Evolutionary conservation across 2,888 invertebrate genomes (phyloP).

Genomic region (Mechanitis messenoides): DNA sequence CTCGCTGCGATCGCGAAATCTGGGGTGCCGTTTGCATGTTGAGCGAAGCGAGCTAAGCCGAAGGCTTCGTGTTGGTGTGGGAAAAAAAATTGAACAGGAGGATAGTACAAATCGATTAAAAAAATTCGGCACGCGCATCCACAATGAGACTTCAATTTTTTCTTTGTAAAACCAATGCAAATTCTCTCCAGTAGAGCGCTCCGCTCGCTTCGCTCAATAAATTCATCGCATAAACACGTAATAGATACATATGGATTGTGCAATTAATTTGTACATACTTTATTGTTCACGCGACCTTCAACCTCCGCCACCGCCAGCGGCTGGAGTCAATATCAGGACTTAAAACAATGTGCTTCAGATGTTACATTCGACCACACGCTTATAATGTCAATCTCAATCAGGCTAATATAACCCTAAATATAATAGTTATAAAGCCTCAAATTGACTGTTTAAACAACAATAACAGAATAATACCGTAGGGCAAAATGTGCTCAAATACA

Average conservation of each 20-base stretch:
- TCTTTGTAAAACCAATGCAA: no score
- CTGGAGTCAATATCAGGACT: conserved; percentile 22
- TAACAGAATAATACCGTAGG: conserved; percentile 6
- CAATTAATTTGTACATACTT: conserved; percentile 23
- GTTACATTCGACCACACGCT: conserved; percentile 12
- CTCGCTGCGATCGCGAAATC: no score
- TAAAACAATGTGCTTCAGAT: conserved; percentile 20
- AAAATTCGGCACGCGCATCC: no score
- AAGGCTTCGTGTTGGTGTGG: no score
- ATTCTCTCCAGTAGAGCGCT: no score
- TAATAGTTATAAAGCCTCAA: neutral
- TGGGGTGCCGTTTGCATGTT: no score
- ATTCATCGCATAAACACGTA: conserved; percentile 15
- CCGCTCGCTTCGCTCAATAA: conserved; percentile 12
- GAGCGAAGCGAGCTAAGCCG: no score
- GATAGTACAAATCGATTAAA: no score
- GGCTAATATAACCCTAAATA: conserved; percentile 3
- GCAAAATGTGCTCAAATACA: conserved; percentile 14
- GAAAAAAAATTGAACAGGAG: no score
- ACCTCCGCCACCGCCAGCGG: conserved; percentile 21
- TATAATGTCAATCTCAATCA: conserved; percentile 5
- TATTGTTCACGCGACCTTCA: conserved; percentile 24
- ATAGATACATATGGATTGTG: conserved; percentile 16
- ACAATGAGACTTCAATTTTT: no score
- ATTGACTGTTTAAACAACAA: neutral